Evolutionary conservation across 2,888 invertebrate species (phyloP), one percentile per base, ranked within the genome.

Genomic region (Oscheius sp.): DNA sequence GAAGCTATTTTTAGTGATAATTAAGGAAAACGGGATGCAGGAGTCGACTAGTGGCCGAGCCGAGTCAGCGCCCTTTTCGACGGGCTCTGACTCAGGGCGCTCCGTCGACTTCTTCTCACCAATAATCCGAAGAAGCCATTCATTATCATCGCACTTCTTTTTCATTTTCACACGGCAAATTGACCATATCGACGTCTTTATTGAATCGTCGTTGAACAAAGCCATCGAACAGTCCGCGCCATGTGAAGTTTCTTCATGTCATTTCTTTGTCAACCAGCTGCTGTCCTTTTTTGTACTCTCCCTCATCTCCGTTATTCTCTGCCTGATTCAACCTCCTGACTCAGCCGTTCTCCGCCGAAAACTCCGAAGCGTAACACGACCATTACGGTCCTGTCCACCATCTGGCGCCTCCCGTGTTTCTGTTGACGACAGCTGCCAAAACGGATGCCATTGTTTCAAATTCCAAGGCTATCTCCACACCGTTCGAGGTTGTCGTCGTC

Each of bases 361-460:
- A 35, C 25, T n/a, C 35, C 35, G 68, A 29, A 55, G 29, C 53
- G 55, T 43, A 41, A 53, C 55, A 56, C 53, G 25, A 53, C 55
- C 56, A 53, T 41, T 63, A 71, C 71, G 46, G 68, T 68, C 52
- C 25, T 18, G 45, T 73, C 49, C 45, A 53, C 53, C 69, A 52
- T 52, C 73, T 69, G 49, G 49, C 61, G 45, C 41, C 52, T 41
- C 18, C 66, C 16, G 59, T 66, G 45, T 55, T 66, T 43, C 69
- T 16, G 46, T 61, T 29, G 52, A 52, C 66, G 27, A 27, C 66
- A 66, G 66, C 66, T 66, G 66, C 27, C 25, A 66, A 49, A 66
- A 66, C 52, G 52, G 2, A 63, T 23, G 46, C 25, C 52, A 52
- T 66, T 66, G 66, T 66, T 66, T 66, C 66, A 66, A 66, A 66